These are phyloP conservation scores for Cotesia chilonis DNA, from an alignment of 1,140 invertebrate species.

Conservation along the genomic window DNA sequence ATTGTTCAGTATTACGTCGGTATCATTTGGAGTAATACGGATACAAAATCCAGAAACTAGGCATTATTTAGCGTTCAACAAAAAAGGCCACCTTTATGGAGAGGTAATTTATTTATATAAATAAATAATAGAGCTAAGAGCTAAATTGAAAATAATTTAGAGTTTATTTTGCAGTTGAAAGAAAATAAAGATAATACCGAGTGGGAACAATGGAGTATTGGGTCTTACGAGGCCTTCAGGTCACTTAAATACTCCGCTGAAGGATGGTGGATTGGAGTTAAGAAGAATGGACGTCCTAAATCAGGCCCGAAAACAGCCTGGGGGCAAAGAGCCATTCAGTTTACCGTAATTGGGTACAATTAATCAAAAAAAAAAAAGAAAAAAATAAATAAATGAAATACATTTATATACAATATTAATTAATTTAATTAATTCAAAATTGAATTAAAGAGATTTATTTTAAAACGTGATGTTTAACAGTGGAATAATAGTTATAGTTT, in stretches of 20 bases:
- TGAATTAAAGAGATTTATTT: neutral
- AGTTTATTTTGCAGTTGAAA: constrained; percentile 60
- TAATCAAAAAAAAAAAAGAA: constrained; percentile 23
- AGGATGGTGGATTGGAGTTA: constrained; percentile 74
- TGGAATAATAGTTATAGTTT: constrained; percentile 36
- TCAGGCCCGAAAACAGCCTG: constrained; percentile 68
- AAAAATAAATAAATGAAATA: too few relatives aligned
- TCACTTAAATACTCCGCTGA: constrained; percentile 69
- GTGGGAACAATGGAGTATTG: constrained; percentile 70
- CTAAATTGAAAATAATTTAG: neutral
- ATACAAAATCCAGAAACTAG: constrained; percentile 69
- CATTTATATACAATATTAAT: neutral
- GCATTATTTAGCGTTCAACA: constrained; percentile 71
- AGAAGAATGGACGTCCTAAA: constrained; percentile 72
- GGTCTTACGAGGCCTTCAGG: constrained; percentile 70
- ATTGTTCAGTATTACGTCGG: constrained; percentile 67
- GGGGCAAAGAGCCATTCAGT: constrained; percentile 73
- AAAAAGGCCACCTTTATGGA: constrained; percentile 70
- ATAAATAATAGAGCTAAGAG: neutral
- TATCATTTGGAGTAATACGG: constrained; percentile 65
- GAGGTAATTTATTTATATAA: constrained; percentile 62
- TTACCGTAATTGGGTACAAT: constrained; percentile 55
- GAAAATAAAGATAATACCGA: constrained; percentile 66
- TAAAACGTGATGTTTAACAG: constrained; percentile 43
- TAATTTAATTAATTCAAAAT: neutral